phyloP scores from a whole-genome alignment of 1,140 invertebrate genomes.

The Drosophila rhopaloa region DNA sequence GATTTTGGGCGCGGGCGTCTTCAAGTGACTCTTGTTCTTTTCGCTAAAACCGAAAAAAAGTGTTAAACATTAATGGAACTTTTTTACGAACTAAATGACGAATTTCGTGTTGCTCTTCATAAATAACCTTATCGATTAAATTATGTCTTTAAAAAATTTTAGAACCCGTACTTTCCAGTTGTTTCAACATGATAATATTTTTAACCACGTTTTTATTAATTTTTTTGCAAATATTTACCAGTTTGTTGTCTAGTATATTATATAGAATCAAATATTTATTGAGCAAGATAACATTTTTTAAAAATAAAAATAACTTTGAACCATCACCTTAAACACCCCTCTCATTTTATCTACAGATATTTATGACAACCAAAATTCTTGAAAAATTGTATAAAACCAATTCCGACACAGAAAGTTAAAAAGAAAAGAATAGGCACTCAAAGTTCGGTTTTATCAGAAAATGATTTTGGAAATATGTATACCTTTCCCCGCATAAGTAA shows the following conservation, averaged over 20 bases:
- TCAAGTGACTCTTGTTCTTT: constrained; percentile 42
- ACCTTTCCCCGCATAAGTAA: background rate
- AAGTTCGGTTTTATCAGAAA: constrained; percentile 10
- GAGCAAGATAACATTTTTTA: no score
- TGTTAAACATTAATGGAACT: constrained; percentile 20
- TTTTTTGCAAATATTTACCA: no score
- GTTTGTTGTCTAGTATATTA: no score
- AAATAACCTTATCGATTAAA: background rate
- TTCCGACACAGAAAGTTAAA: background rate
- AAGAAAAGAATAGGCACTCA: background rate
- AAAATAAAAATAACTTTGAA: background rate
- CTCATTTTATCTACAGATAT: background rate
- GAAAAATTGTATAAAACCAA: background rate
- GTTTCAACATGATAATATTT: no score
- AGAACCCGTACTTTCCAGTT: no score
- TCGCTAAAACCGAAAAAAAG: constrained; percentile 20
- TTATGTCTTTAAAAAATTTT: no score
- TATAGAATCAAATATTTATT: no score
- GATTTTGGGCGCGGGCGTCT: constrained; percentile 49
- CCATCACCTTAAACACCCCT: background rate
- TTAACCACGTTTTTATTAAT: no score
- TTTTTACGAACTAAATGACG: background rate
- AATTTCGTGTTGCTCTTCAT: constrained; percentile 17
- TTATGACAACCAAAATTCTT: background rate
- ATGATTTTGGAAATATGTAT: background rate